phyloP scores from a whole-genome alignment of 2,113 vertebrate genomes.

The Micronycteris hirsuta region DNA sequence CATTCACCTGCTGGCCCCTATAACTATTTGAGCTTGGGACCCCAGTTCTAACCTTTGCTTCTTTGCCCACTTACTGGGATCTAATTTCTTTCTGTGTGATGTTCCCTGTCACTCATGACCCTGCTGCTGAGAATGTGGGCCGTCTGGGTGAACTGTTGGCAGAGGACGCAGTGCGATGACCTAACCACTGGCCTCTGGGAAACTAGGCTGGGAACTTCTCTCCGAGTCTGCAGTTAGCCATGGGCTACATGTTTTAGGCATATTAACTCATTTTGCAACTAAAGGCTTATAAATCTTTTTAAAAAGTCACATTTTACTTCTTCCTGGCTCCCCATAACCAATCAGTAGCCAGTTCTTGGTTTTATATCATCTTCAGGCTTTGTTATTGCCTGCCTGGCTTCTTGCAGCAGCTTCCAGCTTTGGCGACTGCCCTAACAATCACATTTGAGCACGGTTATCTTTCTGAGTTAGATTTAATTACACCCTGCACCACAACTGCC shows the following conservation, averaged over 20 bases:
- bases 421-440: neutral
- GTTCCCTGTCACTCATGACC: neutral
- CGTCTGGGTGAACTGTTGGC: neutral
- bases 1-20: neutral
- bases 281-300: neutral
- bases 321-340: neutral
- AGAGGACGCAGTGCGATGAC: neutral
- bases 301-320: neutral
- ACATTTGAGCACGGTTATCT: neutral
- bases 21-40: neutral
- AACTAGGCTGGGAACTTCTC: neutral
- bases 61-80: neutral
- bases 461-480: neutral
- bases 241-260: neutral
- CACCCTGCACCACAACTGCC: neutral
- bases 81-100: neutral
- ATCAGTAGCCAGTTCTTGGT: neutral
- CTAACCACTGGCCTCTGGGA: neutral
- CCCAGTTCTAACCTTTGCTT: neutral
- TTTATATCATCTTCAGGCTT: neutral
- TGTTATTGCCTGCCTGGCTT: neutral
- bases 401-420: neutral
- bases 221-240: neutral
- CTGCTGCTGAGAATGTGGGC: neutral
- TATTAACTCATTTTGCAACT: neutral